Base-by-base conservation (phyloP, 2,113 vertebrate species). In the Regulus satrapa region DNA sequence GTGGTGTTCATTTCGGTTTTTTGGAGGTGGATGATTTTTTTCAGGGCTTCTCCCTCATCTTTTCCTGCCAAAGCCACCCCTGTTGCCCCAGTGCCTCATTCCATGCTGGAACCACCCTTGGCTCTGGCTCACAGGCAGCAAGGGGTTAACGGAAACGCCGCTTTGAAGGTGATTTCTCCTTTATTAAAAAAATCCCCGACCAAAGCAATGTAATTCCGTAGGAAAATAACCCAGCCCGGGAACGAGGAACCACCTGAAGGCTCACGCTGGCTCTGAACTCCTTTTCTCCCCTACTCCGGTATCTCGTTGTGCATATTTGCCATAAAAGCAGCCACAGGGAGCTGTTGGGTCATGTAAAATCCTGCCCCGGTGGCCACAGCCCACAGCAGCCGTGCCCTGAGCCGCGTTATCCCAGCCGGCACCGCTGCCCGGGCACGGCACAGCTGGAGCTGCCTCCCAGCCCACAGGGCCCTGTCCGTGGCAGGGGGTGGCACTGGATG, bases 111-210 rank as follows among this genome's bases (percentile, higher is more conserved):
- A 8, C 11, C 11, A 29, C 28, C 38, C 3, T 3, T 38, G 28
- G 41, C 3, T 1, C 62, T 5, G 49, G 31, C 49, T 25, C 54
- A 6, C 14, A 23, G 76, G 3, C 21, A 67, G 43, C 0, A 2
- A 92, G 68, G 72, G 64, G 68, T 94, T 87, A 92, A 88, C 6
- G 56, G 91, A 91, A 96, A 71, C 0, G 1, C 56, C 34, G 51
- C 76, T 94, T 74, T 91, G 77, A 92, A 92, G 76, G 63, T 59
- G 43, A 46, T 77, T 92, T 89, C 69, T 93, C n/a, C 56, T 94
- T 88, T 79, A 80, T 88, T 72, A 56, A 88, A 88, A 93, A 93
- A 80, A 66, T 45, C 40, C n/a, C 49, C 69, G 73, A 85, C 41
- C 62, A 69, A 85, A 85, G 78, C 71, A 25, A 31, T 16, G 54